Evolutionary conservation across 1,140 invertebrate species (phyloP).

Genomic region (Drosophila punjabiensis): DNA sequence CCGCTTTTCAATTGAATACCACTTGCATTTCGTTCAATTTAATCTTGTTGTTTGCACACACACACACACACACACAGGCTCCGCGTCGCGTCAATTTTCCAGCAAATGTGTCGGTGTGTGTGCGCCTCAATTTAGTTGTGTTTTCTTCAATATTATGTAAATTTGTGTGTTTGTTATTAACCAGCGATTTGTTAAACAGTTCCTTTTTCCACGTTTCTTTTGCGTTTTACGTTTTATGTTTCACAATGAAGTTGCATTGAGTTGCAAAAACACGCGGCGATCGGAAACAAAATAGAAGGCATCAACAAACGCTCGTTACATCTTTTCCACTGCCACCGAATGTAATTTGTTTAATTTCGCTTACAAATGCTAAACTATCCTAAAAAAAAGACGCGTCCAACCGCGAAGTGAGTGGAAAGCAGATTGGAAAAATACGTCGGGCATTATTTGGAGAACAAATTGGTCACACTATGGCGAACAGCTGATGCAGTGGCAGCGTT

Average conservation of each 20-base stretch:
- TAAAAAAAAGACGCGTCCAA: slow-evolving; percentile 63
- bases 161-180: slow-evolving; percentile 37
- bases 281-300: slow-evolving; percentile 13
- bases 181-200: slow-evolving; percentile 55
- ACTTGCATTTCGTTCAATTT: slow-evolving; percentile 46
- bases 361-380: slow-evolving; percentile 53
- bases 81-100: slow-evolving; percentile 28
- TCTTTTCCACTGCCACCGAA: slow-evolving; percentile 7
- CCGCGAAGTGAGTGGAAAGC: slow-evolving; percentile 13
- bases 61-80: background rate
- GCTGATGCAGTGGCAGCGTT: too few species aligned
- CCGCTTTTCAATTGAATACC: slow-evolving; percentile 52
- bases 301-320: slow-evolving; percentile 21
- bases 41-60: slow-evolving; percentile 30
- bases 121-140: slow-evolving; percentile 6
- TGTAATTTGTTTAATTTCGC: slow-evolving; percentile 25
- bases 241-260: slow-evolving; percentile 2
- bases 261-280: slow-evolving; percentile 11
- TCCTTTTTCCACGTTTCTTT: slow-evolving; percentile 16
- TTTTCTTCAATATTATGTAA: slow-evolving; percentile 64
- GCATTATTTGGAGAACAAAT: too few species aligned
- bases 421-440: too few species aligned
- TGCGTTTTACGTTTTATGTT: slow-evolving; percentile 30
- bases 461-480: too few species aligned
- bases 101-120: slow-evolving; percentile 15